These are phyloP conservation scores for Sebastes diploproa DNA, from an alignment of 2,797 vertebrate genomes.

Conservation along the genomic window DNA sequence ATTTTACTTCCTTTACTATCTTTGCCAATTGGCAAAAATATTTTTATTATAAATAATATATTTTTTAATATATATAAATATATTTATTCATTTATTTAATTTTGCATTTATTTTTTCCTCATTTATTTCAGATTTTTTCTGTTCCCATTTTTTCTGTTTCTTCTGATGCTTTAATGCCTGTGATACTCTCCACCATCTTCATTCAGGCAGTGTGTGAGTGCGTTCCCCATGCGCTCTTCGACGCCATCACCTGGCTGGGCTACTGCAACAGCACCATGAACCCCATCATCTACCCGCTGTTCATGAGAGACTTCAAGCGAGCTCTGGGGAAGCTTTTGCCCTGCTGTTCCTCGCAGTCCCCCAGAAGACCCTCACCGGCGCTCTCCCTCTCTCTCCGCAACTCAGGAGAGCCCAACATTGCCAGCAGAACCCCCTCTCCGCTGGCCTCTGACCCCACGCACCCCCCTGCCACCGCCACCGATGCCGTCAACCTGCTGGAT, in stretches of 20 bases:
- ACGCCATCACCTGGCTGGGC: slow-evolving; percentile 95
- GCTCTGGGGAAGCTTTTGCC: slow-evolving; percentile 91
- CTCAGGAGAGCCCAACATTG: slow-evolving; percentile 89
- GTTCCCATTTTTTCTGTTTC: background rate
- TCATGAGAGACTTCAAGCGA: slow-evolving; percentile 98
- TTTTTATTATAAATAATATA: too few relatives aligned
- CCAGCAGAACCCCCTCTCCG: slow-evolving; percentile 79
- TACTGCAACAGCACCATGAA: slow-evolving; percentile 99
- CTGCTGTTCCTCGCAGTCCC: slow-evolving; percentile 82
- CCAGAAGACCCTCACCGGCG: slow-evolving; percentile 85
- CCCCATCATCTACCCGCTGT: slow-evolving; percentile 97
- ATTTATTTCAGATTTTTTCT: background rate
- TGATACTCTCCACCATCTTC: background rate
- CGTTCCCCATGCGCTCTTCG: slow-evolving; percentile 87
- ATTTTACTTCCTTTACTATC: too few relatives aligned
- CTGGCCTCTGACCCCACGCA: slow-evolving; percentile 80
- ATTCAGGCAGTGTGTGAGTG: slow-evolving; percentile 92
- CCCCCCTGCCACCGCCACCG: slow-evolving; percentile 63
- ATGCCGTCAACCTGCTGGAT: slow-evolving; percentile 82
- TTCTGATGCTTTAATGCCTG: background rate
- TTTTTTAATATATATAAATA: background rate
- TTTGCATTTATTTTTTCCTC: background rate
- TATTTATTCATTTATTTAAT: background rate
- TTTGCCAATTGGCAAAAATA: too few relatives aligned
- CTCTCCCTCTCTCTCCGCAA: slow-evolving; percentile 92